Evolutionary conservation across 2,888 invertebrate species (phyloP), one percentile per base, ranked within the genome.

Genomic region (Mythimna vitellina): DNA sequence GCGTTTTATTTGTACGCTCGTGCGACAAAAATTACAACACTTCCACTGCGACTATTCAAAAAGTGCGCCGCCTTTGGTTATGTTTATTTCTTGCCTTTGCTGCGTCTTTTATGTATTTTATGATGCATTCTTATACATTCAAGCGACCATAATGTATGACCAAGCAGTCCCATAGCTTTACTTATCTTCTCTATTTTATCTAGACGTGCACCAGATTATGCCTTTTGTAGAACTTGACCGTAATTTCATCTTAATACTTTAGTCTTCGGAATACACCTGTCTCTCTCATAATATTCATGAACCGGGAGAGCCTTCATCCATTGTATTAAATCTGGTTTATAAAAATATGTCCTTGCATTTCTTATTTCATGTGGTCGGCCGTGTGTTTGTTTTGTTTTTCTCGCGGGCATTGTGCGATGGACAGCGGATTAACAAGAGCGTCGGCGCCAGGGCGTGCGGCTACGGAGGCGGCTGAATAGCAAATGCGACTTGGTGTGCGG

Each of bases 351-450:
- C 90, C 83, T 86, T 89, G 86, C 82, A 86, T 91, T 90, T 92
- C 83, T 89, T 88, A 83, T 89, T 89, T 84, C 70, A 74, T 83
- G 76, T 82, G 84, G 84, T 82, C 85, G 70, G 75, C 73, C 61
- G 80, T 81, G 64, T 58, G 57, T 76, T 84, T 84, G 88, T 92
- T 93, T 92, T 92, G 83, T 92, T 93, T 93, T 92, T 91, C 87
- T 89, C 84, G 82, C 78, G 81, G 84, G 88, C 88, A 89, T 92
- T 90, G 92, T 91, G 92, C 93, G 94, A 93, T 93, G 93, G 92
- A 92, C 92, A 91, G 84, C 85, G 94, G 94, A 94, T 95, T 94
- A 95, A 94, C 95, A 93, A 91, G 91, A 89, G 89, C 89, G 89
- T 89, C 92, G 95, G 95, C 95, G 95, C 95, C 95, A 90, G 87